A percentile compares a stretch with the other conserved stretches of the same genome.
These are phyloP conservation scores for Myotis daubentonii DNA, from an alignment of 2,797 vertebrate genomes.

Conservation along the genomic window DNA sequence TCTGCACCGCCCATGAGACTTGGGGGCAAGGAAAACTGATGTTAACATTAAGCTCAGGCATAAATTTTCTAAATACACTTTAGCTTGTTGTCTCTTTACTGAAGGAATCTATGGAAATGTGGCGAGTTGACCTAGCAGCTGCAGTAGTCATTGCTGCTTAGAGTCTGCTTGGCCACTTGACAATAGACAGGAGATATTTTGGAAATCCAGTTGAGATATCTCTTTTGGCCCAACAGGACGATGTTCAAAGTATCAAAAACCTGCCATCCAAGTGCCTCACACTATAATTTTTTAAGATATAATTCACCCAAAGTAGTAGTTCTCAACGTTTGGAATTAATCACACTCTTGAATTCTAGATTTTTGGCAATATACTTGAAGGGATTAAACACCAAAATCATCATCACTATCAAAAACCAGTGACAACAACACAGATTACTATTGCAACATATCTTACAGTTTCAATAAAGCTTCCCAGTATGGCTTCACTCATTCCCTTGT, in stretches of 20 bases:
- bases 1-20: not conserved
- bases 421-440: not conserved
- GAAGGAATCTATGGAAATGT: not conserved
- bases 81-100: not conserved
- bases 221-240: not conserved
- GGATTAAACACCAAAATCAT: slow-evolving; percentile 25
- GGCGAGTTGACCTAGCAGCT: not conserved
- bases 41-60: not conserved
- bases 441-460: not conserved
- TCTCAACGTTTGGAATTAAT: not conserved
- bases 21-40: not conserved
- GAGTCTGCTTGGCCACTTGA: not conserved
- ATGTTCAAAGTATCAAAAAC: not conserved
- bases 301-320: not conserved
- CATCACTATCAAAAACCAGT: slow-evolving; percentile 19
- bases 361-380: not conserved
- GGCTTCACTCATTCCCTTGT: not conserved
- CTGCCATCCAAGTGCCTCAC: not conserved
- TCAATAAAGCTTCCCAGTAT: not conserved
- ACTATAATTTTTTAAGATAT: not conserved
- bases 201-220: not conserved
- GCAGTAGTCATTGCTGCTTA: not conserved
- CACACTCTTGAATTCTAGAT: not conserved
- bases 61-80: not conserved
- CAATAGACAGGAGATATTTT: not conserved